Evolutionary conservation across 2,797 vertebrate species (phyloP), one percentile per base, ranked within the genome.

Genomic region (Danio choprae): DNA sequence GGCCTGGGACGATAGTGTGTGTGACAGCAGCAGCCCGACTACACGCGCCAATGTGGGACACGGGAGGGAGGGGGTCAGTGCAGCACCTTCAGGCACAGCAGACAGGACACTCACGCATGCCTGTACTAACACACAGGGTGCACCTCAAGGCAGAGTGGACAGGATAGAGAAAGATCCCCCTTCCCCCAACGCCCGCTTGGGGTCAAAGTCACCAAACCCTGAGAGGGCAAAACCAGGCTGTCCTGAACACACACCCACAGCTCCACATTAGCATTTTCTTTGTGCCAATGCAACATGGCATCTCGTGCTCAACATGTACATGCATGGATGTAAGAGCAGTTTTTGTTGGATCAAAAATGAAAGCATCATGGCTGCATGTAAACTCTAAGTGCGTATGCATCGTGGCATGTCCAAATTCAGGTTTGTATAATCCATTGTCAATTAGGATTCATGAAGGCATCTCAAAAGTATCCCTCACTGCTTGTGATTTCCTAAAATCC

Each of bases 21-120:
- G 85, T 90, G 92, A 92, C 92, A 92, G 90, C 85, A 84, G 83
- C 69, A 77, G 64, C 85, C 81, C 85, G 73, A 80, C 85, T 60
- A 64, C 81, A 87, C 75, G 77, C 46, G 41, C 74, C 60, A 83
- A 88, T 85, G 81, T 89, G 89, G 89, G 86, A 86, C 88, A 88
- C 6, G 5, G 79, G 74, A 76, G 7, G 80, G 78, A 74, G 83
- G 83, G 79, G 82, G 83, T 76, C 74, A 40, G 65, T 16, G 11
- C 51, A 41, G 79, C 50, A 65, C 81, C 81, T 85, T 79, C 78
- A 73, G 77, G 82, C 82, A n/a, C 29, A 73, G 73, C 62, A 63
- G 64, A 72, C 80, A 73, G 74, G 80, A 72, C 72, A 78, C 67
- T 76, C 15, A 20, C 10, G 68, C 79, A 69, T 67, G 63, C 56